Base-by-base conservation (phyloP, 1,140 invertebrate species). In the Myzus persicae region DNA sequence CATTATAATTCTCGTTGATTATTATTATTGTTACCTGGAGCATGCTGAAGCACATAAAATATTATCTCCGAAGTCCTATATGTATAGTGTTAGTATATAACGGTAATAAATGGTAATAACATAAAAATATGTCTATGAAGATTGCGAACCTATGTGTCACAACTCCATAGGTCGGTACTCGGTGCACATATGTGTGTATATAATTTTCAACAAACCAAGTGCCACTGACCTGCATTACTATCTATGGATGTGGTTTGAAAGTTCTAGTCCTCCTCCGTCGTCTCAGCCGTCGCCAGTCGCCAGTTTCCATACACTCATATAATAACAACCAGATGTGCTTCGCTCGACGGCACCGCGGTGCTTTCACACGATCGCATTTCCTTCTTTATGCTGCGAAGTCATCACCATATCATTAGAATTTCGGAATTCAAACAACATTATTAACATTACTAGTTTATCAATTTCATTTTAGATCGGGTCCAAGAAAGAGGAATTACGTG, bases 161-260 rank as follows among this genome's bases (percentile, higher is more conserved):
- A 89, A 89, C n/a, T 88, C 87, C 51, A 89, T 36, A 89, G n/a
- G 38, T 67, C 51, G 38, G 40, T 54, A 38, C 59, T 67, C 51
- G 38, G 40, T 54, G 48, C 59, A n/a, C 42, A 24, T 48, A 36
- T 51, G 54, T 81, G 40, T 44, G 59, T 82, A 31, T 82, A 82
- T 82, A 38, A 81, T 76, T 92, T 92, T 92, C 67, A 92, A 82
- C 90, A 42, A 36, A 51, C 38, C 89, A 84, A 93, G 76, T 93
- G 91, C 91, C 91, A 93, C 91, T 93, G 91, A 93, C 91, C 91
- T 51, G 91, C 46, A 93, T 93, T 93, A n/a, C 91, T 93, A 93
- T 93, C 76, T 93, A 93, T 93, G 91, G 91, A 93, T 93, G 91
- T 84, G 91, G 91, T 93, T 93, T 93, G 91, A 93, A 93, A 93